These are phyloP conservation scores for Parelbella ahira DNA, from an alignment of 2,888 invertebrate species.

Conservation along the genomic window DNA sequence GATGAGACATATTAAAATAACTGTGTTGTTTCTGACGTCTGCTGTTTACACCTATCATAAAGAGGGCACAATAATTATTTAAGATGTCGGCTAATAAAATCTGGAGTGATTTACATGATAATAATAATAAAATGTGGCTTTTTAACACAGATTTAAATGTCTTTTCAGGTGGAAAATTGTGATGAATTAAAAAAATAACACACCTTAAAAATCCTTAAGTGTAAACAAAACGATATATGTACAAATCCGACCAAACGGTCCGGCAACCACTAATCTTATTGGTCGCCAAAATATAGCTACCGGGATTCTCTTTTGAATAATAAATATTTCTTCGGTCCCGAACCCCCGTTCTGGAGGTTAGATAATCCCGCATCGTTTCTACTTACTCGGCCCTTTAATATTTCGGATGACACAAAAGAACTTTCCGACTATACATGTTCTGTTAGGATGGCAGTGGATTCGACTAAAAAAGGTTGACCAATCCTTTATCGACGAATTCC, in stretches of 20 bases:
- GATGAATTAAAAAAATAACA: too few species aligned
- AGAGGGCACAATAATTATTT: too few species aligned
- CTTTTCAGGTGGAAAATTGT: too few species aligned
- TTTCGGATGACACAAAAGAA: slow-evolving; percentile 37
- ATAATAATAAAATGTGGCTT: too few species aligned
- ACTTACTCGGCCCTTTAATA: slow-evolving; percentile 32
- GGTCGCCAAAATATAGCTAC: slow-evolving; percentile 11
- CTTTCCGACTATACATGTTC: slow-evolving; percentile 29
- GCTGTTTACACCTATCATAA: too few species aligned
- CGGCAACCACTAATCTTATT: slow-evolving; percentile 10
- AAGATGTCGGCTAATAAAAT: too few species aligned
- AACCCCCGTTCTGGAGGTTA: slow-evolving; percentile 33
- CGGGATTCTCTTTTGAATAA: slow-evolving; percentile 27
- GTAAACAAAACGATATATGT: not conserved
- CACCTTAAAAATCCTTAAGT: too few species aligned
- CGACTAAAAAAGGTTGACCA: slow-evolving; percentile 64
- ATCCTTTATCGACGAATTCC: slow-evolving; percentile 69
- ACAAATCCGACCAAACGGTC: slow-evolving; percentile 19
- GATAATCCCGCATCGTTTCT: slow-evolving; percentile 32
- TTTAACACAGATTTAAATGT: too few species aligned
- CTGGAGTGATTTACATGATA: too few species aligned
- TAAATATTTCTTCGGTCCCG: slow-evolving; percentile 33
- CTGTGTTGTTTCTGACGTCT: too few species aligned
- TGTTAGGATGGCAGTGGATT: slow-evolving; percentile 33
- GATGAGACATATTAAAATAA: too few species aligned